phyloP scores from a whole-genome alignment of 2,797 vertebrate genomes.

The Darevskia nairensis region DNA sequence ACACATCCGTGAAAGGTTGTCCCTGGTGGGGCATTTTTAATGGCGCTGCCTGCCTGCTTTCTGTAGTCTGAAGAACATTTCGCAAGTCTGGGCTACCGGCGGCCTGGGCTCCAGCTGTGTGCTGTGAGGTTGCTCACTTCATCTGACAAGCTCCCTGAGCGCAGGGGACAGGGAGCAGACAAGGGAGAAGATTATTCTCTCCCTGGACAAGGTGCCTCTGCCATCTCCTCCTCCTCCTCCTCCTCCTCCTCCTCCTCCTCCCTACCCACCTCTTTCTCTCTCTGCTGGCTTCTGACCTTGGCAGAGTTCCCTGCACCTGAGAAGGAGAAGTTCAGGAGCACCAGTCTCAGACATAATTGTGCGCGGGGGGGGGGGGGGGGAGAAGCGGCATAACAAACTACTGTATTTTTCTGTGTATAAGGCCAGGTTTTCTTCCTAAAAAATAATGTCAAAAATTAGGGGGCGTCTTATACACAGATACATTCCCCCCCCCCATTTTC shows the following conservation, averaged over 20 bases:
- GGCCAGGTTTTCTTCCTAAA: too few species aligned
- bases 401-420: too few species aligned
- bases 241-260: too few species aligned
- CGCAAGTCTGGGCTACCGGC: neutral
- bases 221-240: neutral
- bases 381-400: too few species aligned
- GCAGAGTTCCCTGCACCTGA: neutral
- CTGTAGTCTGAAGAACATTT: neutral
- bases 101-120: neutral
- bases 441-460: too few species aligned
- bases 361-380: too few species aligned
- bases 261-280: neutral
- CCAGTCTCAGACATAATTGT: too few species aligned
- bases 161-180: neutral
- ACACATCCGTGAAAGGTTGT: slow-evolving; percentile 37
- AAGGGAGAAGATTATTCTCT: neutral
- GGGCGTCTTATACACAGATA: too few species aligned
- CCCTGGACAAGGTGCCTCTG: neutral
- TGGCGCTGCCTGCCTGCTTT: neutral
- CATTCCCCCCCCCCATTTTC: too few species aligned
- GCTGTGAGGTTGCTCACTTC: neutral
- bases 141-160: neutral
- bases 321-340: neutral
- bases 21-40: slow-evolving; percentile 42
- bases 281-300: neutral